Conservation (phyloP, 2,888 invertebrate species). For the Andrena marginata region DNA sequence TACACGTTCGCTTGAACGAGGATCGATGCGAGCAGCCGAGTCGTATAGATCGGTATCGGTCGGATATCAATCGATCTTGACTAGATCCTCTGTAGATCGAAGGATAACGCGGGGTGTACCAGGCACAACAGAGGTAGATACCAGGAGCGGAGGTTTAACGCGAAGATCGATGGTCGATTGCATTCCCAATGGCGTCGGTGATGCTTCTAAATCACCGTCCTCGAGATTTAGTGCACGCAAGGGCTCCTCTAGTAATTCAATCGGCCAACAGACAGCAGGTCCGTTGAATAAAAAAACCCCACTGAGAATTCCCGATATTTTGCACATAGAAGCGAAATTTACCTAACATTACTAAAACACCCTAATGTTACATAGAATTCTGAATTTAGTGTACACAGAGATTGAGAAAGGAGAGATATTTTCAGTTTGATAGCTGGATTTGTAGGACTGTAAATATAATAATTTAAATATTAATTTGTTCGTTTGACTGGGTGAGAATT, state of each 20-base stretch:
- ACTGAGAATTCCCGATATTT: slow-evolving; percentile 1
- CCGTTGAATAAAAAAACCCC: not conserved
- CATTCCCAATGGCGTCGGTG: slow-evolving; percentile 72
- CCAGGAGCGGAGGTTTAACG: slow-evolving; percentile 65
- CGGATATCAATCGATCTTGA: slow-evolving; percentile 71
- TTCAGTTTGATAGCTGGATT: too few relatives aligned
- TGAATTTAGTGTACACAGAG: too few relatives aligned
- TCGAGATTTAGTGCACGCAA: slow-evolving; percentile 62
- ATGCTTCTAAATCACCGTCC: slow-evolving; percentile 75
- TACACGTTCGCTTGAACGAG: slow-evolving; percentile 23
- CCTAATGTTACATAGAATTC: too few relatives aligned
- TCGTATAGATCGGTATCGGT: slow-evolving; percentile 68
- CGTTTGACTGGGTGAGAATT: too few relatives aligned
- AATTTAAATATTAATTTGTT: too few relatives aligned
- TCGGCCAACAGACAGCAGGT: slow-evolving; percentile 61
- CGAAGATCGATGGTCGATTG: slow-evolving; percentile 78
- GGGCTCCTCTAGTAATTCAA: slow-evolving; percentile 31
- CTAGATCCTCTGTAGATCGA: slow-evolving; percentile 67
- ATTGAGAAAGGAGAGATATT: too few relatives aligned
- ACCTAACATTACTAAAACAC: not conserved
- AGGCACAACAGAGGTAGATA: slow-evolving; percentile 61
- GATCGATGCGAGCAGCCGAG: slow-evolving; percentile 42
- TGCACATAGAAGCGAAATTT: not conserved
- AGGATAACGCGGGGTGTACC: slow-evolving; percentile 61
- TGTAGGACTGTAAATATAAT: too few relatives aligned